Base-by-base conservation (phyloP, 2,113 vertebrate species). In the Microcebus lehilahytsara region DNA sequence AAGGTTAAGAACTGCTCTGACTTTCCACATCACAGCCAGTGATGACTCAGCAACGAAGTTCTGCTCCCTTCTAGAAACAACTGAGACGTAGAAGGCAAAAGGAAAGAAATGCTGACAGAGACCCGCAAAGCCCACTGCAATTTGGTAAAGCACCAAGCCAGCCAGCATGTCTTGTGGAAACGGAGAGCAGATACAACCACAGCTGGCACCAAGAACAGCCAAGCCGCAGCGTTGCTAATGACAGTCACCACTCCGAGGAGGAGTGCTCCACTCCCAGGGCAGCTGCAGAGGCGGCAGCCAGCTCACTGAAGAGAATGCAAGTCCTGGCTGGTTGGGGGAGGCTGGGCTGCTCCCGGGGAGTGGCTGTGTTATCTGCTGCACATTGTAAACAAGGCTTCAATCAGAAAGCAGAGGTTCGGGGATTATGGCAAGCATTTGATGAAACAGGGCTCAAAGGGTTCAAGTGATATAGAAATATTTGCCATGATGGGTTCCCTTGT, bases 21-120 rank as follows among this genome's bases (percentile, higher is more conserved):
- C 20, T 84, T 85, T 53, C 32, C 62, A 32, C 30, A 32, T 72
- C 74, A 58, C 42, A 80, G 78, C 46, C 53, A 69, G 46, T 51
- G 71, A 81, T 94, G 78, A 89, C 67, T 75, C 51, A 32, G 53
- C 1, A 32, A 94, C 83, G 75, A 40, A 91, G 87, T 85, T 97
- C 93, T 91, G 95, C 84, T 91, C 96, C 75, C 84, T 66, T 0
- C 89, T 89, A 85, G 95, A 98, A 98, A 97, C 69, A 89, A 92
- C 66, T 1, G 71, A 67, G 77, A 83, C 49, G 12, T 64, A 62
- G 42, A 85, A 32, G 46, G 83, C 30, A 11, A 89, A 93, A 75
- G 46, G n/a, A 60, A 67, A 92, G 94, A 97, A 98, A 23, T 93
- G 98, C 98, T 97, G 96, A 98, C 96, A 53, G n/a, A 90, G 85